Base-by-base conservation (phyloP, 2,888 invertebrate genomes). In the Gari tellinella region DNA sequence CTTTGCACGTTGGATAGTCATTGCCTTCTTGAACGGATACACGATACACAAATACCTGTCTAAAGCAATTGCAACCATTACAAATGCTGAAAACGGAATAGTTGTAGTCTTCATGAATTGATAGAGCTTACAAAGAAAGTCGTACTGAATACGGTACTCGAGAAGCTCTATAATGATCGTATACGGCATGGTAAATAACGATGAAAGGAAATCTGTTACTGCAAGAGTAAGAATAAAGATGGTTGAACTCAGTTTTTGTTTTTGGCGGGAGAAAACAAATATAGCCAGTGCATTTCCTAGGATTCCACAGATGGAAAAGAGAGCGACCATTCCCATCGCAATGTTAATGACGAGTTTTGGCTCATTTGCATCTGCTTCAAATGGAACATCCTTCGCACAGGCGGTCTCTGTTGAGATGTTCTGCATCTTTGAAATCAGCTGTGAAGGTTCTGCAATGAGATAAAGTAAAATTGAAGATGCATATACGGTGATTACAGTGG, bases 141-240 rank as follows among this genome's bases (percentile, higher is more conserved):
- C 89, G 46, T 74, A 81, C 4, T 65, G 56, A 19, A 89, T 67
- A 12, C 70, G 57, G 67, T 84, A 90, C n/a, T 82, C 56, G 10
- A 85, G 37, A n/a, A 82, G 80, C 65, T 91, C 91, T 76, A 90
- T 86, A 40, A 81, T 82, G 40, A 89, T 85, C 1, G 89, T 88
- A 53, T 84, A 88, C 1, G 90, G 90, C 58, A 90, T 88, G 41
- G 89, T 87, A 8, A 90, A 74, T 1, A 89, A 70, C 46, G 90
- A 90, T 1, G 90, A 86, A 7, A 85, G 81, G 43, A 90, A 88
- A 61, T 90, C 90, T 0, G 88, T 89, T 10, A 86, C 87, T 4
- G 90, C 90, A n/a, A 90, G 58, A 1, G 87, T 87, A 14, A 90
- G 72, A 46, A 90, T 90, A 66, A 90, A 90, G 17, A 90, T 84